Evolutionary conservation across 2,113 vertebrate species (phyloP).

Genomic region (Shinisaurus crocodilurus): DNA sequence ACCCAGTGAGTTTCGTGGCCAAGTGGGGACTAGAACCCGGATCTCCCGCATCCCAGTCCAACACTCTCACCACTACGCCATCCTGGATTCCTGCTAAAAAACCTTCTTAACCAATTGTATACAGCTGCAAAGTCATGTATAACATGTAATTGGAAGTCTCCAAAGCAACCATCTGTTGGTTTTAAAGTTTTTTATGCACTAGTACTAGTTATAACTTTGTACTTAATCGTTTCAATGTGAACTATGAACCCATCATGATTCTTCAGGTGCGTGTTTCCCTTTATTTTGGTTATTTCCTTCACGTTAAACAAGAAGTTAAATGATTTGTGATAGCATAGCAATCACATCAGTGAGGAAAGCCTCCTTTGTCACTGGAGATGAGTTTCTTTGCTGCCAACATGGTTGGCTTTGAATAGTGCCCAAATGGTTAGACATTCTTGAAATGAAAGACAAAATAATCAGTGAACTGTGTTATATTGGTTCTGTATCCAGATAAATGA

Average conservation of each 20-base stretch:
- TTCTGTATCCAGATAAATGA: constrained; percentile 18
- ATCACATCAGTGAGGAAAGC: not conserved
- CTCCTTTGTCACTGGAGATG: not conserved
- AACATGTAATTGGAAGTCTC: too few relatives aligned
- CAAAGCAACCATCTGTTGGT: too few relatives aligned
- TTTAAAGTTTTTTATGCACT: too few relatives aligned
- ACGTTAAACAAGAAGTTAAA: not conserved
- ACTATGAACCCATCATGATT: not conserved
- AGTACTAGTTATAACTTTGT: too few relatives aligned
- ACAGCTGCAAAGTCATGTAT: too few relatives aligned
- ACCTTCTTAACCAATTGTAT: too few relatives aligned
- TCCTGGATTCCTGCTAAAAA: too few relatives aligned
- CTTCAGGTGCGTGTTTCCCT: too few relatives aligned
- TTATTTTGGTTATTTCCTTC: not conserved
- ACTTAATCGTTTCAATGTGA: not conserved
- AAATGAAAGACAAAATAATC: not conserved
- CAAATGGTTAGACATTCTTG: not conserved
- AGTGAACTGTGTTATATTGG: not conserved
- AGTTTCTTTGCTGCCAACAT: not conserved
- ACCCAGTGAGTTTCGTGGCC: too few relatives aligned
- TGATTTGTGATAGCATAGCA: not conserved
- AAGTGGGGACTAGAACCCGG: too few relatives aligned
- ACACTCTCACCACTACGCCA: too few relatives aligned
- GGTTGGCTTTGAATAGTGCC: not conserved
- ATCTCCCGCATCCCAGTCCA: too few relatives aligned